Conservation (phyloP, 2,888 invertebrate species). For the Thelaira solivaga region DNA sequence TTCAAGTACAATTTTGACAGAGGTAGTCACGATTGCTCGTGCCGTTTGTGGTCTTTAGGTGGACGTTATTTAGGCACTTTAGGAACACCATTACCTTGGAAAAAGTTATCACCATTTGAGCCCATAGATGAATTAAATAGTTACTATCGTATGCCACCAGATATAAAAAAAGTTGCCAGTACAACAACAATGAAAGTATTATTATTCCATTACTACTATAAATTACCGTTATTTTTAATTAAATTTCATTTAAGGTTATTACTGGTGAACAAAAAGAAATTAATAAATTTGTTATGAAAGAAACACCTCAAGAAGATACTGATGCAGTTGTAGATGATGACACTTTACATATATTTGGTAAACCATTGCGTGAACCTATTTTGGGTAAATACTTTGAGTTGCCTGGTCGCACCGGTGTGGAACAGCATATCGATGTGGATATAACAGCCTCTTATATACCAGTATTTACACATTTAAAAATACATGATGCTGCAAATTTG, state of each 20-base stretch:
- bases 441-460: constrained; percentile 83
- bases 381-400: constrained; percentile 80
- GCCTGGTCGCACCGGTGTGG: constrained; percentile 76
- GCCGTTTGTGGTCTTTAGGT: constrained; percentile 85
- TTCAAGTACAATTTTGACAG: constrained; percentile 73
- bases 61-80: constrained; percentile 86
- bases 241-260: constrained; percentile 58
- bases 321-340: constrained; percentile 53
- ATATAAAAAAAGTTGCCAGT: constrained; percentile 85
- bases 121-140: constrained; percentile 75
- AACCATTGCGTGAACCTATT: constrained; percentile 79
- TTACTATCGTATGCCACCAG: constrained; percentile 82
- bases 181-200: constrained; percentile 83
- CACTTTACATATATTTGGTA: constrained; percentile 78
- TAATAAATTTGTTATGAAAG: constrained; percentile 9
- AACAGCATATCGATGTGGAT: constrained; percentile 79
- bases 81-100: constrained; percentile 84
- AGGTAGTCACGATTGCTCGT: constrained; percentile 84
- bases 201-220: background rate
- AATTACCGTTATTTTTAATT: background rate
- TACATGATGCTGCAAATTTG: constrained; percentile 80
- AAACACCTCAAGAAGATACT: background rate
- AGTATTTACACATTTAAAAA: constrained; percentile 82
- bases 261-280: constrained; percentile 59
- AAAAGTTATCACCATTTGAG: constrained; percentile 77